These are phyloP conservation scores for Tachycineta bicolor DNA, from an alignment of 2,113 vertebrate genomes.

Conservation along the genomic window DNA sequence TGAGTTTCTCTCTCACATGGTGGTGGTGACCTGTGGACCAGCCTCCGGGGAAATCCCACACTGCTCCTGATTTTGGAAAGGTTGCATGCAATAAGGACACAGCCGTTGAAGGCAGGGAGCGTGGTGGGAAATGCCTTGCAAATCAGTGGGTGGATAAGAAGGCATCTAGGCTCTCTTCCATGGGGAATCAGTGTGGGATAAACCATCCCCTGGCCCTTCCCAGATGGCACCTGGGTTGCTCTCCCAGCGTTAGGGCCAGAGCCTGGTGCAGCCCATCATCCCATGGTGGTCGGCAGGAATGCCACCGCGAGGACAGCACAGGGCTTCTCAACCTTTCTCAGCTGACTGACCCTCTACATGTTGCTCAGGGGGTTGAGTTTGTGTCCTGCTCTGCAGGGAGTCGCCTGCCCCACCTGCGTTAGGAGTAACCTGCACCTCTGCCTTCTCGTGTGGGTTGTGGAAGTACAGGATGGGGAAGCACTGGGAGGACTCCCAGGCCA, in stretches of 20 bases:
- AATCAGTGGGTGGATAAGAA: not conserved
- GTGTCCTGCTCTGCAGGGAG: not conserved
- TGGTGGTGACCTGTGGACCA: not conserved
- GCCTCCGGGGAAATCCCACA: not conserved
- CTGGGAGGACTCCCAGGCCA: not conserved
- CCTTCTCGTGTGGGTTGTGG: rapidly evolving
- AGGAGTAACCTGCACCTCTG: not conserved
- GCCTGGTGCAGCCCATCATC: not conserved
- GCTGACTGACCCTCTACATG: not conserved
- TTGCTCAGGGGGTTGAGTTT: not conserved
- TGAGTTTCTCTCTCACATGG: not conserved
- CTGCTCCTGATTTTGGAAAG: not conserved
- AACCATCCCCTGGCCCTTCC: not conserved
- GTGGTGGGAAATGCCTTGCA: not conserved
- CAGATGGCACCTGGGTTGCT: not conserved
- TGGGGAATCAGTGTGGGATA: not conserved
- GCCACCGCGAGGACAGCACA: not conserved
- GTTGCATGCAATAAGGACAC: not conserved
- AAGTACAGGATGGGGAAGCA: not conserved
- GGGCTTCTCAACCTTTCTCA: not conserved
- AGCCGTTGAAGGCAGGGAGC: not conserved
- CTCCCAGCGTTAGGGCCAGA: not conserved
- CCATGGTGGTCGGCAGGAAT: not conserved
- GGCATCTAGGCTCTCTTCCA: not conserved
- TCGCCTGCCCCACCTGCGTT: rapidly evolving